phyloP scores from a whole-genome alignment of 2,888 invertebrate species.

The Sphecodes monilicornis region DNA sequence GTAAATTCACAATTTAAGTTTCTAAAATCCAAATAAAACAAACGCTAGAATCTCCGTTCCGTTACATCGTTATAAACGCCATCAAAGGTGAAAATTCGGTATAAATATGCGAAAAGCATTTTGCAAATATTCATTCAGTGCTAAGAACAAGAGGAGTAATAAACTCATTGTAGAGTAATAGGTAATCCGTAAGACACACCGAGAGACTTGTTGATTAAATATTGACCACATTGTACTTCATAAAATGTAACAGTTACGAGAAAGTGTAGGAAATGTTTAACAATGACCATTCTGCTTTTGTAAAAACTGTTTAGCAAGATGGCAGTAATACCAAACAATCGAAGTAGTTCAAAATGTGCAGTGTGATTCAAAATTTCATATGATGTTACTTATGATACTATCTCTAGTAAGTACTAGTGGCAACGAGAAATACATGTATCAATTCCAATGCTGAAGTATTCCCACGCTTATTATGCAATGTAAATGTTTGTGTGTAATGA shows the following conservation, averaged over 20 bases:
- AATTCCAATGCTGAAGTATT: conserved; percentile 32
- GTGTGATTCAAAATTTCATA: neutral
- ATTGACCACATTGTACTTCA: conserved; percentile 70
- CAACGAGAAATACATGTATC: conserved; percentile 26
- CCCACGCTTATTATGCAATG: conserved; percentile 1
- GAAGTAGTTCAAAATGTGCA: conserved; percentile 22
- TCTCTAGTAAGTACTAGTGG: conserved; percentile 24
- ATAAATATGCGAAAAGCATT: conserved; percentile 65
- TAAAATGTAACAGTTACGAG: conserved; percentile 30
- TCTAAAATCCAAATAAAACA: conserved; percentile 47
- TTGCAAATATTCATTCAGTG: conserved; percentile 43
- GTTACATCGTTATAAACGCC: conserved; percentile 57
- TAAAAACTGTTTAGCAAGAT: conserved; percentile 26
- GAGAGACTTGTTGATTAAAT: conserved; percentile 58
- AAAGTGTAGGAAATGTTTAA: conserved; percentile 29
- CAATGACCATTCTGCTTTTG: neutral
- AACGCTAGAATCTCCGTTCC: conserved; percentile 47
- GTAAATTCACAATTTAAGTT: conserved; percentile 32
- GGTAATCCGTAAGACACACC: conserved; percentile 53
- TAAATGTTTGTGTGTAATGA: conserved; percentile 2
- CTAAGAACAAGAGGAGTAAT: conserved; percentile 36
- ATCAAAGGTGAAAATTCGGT: conserved; percentile 56
- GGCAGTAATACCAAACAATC: conserved; percentile 53
- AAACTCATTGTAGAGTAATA: conserved; percentile 60
- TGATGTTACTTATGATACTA: neutral